Evolutionary conservation across 2,113 vertebrate species (phyloP), one percentile per base, ranked within the genome.

Genomic region (Paralichthys olivaceus): DNA sequence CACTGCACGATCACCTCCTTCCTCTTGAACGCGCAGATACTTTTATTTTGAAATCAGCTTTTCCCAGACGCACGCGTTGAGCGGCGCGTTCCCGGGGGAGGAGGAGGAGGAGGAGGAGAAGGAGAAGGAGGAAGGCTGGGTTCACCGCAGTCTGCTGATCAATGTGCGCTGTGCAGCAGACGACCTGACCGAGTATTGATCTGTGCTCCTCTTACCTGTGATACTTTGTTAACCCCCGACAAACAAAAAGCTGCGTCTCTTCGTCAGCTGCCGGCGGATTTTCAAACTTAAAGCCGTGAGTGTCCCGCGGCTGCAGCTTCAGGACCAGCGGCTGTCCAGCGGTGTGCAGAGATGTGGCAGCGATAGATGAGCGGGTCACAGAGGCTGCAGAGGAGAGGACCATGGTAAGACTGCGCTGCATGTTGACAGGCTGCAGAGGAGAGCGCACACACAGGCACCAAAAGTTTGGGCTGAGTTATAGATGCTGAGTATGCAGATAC

Each of bases 1-100:
- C 37, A 40, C 37, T 40, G 37, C 37, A 40, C 32, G 2, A 34
- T 34, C 32, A 34, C 37, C 37, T 40, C 11, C 37, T 19, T 47
- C 45, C 45, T 5, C 45, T 17, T 20, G 19, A 19, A 49, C 45
- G 45, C 17, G 17, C n/a, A 22, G 20, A 20, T 5, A 22, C 51
- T 22, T 75, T 85, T 87, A 82, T 71, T 90, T 82, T 86, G 85
- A 85, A 85, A 83, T 23, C 53, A 13, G 22, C 55, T 54, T 67
- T 55, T n/a, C 53, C 73, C 78, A 49, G 70, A 78, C 58, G 54
- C 72, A 53, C 25, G 28, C 55, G 54, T 22, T 65, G 45, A 69
- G 67, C 63, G 4, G 59, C 63, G 55, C 64, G 70, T 72, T 55
- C 70, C 64, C 76, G 8, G 68, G 57, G 69, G 74, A 40, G 28